Base-by-base conservation (phyloP, 2,888 invertebrate genomes). In the Acrobasis repandana region DNA sequence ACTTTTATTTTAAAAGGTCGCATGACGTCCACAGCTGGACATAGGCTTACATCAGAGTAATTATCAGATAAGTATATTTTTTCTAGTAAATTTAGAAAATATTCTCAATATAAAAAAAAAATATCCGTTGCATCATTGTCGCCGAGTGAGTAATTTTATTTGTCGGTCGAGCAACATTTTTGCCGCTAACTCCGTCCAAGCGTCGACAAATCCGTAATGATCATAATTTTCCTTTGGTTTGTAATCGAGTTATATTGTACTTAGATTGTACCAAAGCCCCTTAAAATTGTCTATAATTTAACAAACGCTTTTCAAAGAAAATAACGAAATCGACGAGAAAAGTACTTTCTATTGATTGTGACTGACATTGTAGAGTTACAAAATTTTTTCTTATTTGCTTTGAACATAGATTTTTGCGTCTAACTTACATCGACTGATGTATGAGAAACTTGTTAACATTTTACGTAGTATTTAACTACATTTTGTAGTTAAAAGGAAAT, bases 281-380 rank as follows among this genome's bases (percentile, higher is more conserved):
- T 50, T 46, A 36, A 46, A 62, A 59, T 63, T 38, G 58, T 63
- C 61, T 60, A 59, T 62, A 61, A 65, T 63, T 63, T 62, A 61
- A 61, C 58, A 63, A 60, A 65, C 58, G 52, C 47, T 61, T 62
- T 63, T 51, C 48, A 58, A 60, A 63, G 46, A 61, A 71, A 64
- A 52, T 58, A 68, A 70, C 68, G 67, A 69, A 72, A 73, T 56
- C 61, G 60, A 66, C 38, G 61, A 65, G 71, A 71, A 67, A 67
- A 14, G 10, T 18, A 8, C 11, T 18, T 56, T 43, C 9, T 18
- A 14, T 28, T n/a, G 28, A 28, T 50, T 50, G 3, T 43, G n/a
- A 43, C 5, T 14, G 43, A 43, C 14, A 14, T 11, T 6, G 14
- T 14, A 43, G 43, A 43, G 43, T n/a, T 43, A n/a, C 14, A 10